phyloP scores from a whole-genome alignment of 1,140 invertebrate genomes.

The Leptinotarsa lineolata region DNA sequence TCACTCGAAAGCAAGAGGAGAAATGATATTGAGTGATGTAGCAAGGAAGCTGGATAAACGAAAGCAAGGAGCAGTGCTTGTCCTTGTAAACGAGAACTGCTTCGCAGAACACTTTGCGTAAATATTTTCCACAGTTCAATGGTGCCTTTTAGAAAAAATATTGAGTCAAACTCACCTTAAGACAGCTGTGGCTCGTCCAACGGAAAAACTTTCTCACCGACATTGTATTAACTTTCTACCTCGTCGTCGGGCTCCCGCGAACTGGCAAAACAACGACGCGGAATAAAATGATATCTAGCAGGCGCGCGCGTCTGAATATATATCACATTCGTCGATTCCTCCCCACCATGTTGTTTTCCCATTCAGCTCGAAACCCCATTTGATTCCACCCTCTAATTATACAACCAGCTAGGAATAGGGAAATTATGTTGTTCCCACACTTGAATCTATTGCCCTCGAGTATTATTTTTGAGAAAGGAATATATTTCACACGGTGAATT shows the following conservation, averaged over 20 bases:
- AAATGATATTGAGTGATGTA: too few relatives aligned
- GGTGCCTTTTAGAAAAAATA: neutral
- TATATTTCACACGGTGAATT: conserved; percentile 21
- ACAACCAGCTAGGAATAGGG: conserved; percentile 40
- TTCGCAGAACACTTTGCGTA: too few relatives aligned
- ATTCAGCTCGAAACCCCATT: conserved; percentile 44
- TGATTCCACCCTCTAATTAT: conserved; percentile 47
- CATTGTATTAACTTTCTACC: conserved; percentile 32
- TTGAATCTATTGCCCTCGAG: conserved; percentile 27
- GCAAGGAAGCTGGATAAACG: too few relatives aligned
- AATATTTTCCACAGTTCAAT: neutral
- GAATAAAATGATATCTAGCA: conserved; percentile 14
- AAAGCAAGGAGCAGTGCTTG: too few relatives aligned
- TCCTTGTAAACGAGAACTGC: too few relatives aligned
- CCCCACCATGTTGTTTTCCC: conserved; percentile 34
- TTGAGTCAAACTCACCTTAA: conserved; percentile 41
- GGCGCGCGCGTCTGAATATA: conserved; percentile 23
- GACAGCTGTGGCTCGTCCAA: conserved; percentile 42
- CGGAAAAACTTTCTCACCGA: conserved; percentile 43
- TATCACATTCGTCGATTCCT: conserved; percentile 18
- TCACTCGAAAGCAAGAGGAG: too few relatives aligned
- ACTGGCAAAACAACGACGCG: neutral
- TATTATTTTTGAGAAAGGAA: conserved; percentile 26
- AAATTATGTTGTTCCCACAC: conserved; percentile 46
- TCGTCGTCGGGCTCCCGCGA: conserved; percentile 4